phyloP scores from a whole-genome alignment of 2,113 vertebrate genomes.

The Nothoprocta pentlandii region DNA sequence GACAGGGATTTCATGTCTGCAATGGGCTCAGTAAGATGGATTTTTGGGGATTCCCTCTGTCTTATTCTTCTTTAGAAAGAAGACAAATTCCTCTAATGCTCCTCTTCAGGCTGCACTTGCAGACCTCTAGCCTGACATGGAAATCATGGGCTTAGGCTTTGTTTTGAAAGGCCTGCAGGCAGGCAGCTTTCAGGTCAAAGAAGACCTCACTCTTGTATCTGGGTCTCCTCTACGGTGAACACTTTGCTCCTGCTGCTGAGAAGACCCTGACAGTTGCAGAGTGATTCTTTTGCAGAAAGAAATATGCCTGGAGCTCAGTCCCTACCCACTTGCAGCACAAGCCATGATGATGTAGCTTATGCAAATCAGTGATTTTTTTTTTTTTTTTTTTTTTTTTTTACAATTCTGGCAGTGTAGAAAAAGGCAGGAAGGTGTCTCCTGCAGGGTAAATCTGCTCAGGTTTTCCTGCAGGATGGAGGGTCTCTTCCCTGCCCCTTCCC shows the following conservation, averaged over 20 bases:
- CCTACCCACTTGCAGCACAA: background rate
- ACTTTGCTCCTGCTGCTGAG: background rate
- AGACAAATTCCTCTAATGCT: background rate
- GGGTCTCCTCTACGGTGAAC: background rate
- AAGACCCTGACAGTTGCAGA: background rate
- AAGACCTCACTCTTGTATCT: accelerated
- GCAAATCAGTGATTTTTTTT: accelerated
- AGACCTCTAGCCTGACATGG: background rate
- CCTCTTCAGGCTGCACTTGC: background rate
- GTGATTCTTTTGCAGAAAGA: background rate
- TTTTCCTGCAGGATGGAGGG: background rate
- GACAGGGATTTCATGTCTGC: background rate
- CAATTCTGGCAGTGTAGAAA: no score
- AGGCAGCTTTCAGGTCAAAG: background rate
- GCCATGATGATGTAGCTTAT: no score
- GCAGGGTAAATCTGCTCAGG: background rate
- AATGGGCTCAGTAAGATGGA: background rate
- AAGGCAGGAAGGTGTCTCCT: background rate
- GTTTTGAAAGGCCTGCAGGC: accelerated
- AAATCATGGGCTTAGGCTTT: accelerated
- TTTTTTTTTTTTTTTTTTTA: background rate
- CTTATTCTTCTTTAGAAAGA: background rate
- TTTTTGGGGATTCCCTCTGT: accelerated
- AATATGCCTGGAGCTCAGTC: background rate
- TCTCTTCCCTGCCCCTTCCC: background rate